A percentile compares a stretch with the other conserved stretches of the same genome.
phyloP scores from a whole-genome alignment of 2,888 invertebrate genomes.

The Polylopha cassiicola region DNA sequence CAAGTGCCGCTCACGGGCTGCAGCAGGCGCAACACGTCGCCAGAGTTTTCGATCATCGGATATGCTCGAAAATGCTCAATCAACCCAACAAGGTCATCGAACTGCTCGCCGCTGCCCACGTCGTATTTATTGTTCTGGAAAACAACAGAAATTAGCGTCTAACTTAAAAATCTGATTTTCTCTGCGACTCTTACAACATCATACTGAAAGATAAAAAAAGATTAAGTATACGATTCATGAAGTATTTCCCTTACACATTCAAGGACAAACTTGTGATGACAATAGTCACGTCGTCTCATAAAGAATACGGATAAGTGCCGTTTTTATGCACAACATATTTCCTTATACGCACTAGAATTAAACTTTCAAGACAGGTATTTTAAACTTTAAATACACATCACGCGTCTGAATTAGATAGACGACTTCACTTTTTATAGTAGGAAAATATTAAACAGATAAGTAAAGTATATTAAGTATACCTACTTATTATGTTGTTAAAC shows the following conservation, averaged over 20 bases:
- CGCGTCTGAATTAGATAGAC: not conserved
- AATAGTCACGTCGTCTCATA: conserved; percentile 18
- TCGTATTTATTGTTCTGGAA: conserved; percentile 91
- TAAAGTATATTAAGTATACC: no score
- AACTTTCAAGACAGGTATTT: conserved; percentile 1
- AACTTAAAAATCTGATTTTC: conserved; percentile 22
- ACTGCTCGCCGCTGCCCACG: conserved; percentile 97
- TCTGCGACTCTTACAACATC: no score
- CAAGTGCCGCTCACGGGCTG: conserved; percentile 97
- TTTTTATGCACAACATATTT: conserved; percentile 8
- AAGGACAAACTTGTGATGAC: conserved; percentile 12
- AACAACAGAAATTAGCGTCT: conserved; percentile 1
- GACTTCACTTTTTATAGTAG: conserved; percentile 4
- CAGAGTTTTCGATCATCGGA: conserved; percentile 97
- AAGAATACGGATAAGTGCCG: no score
- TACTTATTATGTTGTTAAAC: no score
- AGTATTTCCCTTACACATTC: not conserved
- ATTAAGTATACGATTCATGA: no score
- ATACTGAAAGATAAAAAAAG: no score
- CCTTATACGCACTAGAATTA: conserved; percentile 6
- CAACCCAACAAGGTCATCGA: conserved; percentile 92
- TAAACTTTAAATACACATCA: conserved; percentile 8
- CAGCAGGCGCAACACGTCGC: conserved; percentile 94
- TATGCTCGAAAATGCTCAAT: conserved; percentile 97
- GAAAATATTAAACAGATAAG: not conserved